These are phyloP conservation scores for Sicus ferrugineus DNA, from an alignment of 2,888 invertebrate species.

Conservation along the genomic window DNA sequence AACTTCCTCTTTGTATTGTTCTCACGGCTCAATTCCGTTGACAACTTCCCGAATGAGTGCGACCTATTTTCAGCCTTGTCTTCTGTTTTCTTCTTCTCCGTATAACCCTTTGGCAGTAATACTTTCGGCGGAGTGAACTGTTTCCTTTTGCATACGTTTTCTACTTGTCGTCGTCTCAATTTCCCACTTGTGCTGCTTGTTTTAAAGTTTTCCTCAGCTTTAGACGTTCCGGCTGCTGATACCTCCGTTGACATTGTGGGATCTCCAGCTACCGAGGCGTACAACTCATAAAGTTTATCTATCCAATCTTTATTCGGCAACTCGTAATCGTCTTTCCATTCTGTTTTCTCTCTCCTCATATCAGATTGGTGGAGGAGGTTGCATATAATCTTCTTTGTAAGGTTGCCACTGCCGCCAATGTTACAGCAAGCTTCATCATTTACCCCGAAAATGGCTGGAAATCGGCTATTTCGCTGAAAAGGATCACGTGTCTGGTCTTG, in stretches of 20 bases:
- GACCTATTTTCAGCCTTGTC: background rate
- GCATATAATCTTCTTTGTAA: background rate
- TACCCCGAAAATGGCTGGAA: background rate
- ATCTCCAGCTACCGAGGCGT: conserved; percentile 1
- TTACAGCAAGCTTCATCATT: background rate
- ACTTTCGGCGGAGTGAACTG: too few species aligned
- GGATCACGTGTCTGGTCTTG: background rate
- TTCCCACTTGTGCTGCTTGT: background rate
- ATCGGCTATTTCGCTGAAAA: background rate
- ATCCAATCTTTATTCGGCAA: background rate
- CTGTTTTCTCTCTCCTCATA: background rate
- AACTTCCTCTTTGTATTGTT: too few species aligned
- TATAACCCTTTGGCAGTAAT: background rate
- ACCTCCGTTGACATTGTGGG: background rate
- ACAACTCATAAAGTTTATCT: conserved; percentile 7
- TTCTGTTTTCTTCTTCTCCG: background rate
- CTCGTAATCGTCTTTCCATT: background rate
- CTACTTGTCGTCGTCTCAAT: background rate
- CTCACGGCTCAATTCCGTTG: too few species aligned
- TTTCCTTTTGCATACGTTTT: too few species aligned
- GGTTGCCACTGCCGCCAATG: background rate
- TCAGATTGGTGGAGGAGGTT: background rate
- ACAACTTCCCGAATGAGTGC: too few species aligned
- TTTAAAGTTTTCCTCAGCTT: background rate
- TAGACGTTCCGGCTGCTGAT: background rate